These are phyloP conservation scores for Trimorus sp. DNA, from an alignment of 2,888 invertebrate species.

Conservation along the genomic window DNA sequence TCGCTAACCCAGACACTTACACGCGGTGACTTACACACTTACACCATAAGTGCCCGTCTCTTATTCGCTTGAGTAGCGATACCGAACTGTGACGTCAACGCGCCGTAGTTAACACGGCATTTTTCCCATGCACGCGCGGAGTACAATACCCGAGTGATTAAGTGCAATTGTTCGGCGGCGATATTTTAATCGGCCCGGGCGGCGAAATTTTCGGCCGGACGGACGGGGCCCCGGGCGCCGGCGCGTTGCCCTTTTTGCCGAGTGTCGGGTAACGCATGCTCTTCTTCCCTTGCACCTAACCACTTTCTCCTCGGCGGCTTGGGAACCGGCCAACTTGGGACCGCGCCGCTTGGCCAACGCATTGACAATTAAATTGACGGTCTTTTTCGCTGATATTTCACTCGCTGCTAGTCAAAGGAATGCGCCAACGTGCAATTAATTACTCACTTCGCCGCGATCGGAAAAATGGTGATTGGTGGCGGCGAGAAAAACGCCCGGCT, in stretches of 20 bases:
- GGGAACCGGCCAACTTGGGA: conserved; percentile 40
- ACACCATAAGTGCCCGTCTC: conserved; percentile 29
- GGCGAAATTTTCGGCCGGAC: too few species aligned
- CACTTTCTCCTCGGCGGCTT: conserved; percentile 58
- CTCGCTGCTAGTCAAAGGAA: conserved; percentile 55
- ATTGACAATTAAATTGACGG: conserved; percentile 61
- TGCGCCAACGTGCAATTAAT: conserved; percentile 61
- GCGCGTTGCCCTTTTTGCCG: conserved; percentile 22
- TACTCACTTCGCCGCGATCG: conserved; percentile 51
- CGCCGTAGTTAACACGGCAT: conserved; percentile 56
- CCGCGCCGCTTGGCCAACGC: conserved; percentile 42
- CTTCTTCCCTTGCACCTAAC: conserved; percentile 56
- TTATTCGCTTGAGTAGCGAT: conserved; percentile 53
- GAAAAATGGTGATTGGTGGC: conserved; percentile 61
- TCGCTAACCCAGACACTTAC: background rate
- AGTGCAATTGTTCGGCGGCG: conserved; percentile 46
- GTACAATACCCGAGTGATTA: conserved; percentile 53
- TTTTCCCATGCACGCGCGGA: conserved; percentile 49
- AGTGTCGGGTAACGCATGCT: conserved; percentile 53
- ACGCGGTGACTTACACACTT: conserved; percentile 14
- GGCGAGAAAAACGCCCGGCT: conserved; percentile 50
- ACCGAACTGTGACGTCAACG: conserved; percentile 49
- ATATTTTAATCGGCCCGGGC: conserved; percentile 34
- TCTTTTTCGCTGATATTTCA: conserved; percentile 61
- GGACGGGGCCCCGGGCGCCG: too few species aligned